Evolutionary conservation across 2,113 vertebrate genomes (phyloP).

Genomic region (Hystrix cristata): DNA sequence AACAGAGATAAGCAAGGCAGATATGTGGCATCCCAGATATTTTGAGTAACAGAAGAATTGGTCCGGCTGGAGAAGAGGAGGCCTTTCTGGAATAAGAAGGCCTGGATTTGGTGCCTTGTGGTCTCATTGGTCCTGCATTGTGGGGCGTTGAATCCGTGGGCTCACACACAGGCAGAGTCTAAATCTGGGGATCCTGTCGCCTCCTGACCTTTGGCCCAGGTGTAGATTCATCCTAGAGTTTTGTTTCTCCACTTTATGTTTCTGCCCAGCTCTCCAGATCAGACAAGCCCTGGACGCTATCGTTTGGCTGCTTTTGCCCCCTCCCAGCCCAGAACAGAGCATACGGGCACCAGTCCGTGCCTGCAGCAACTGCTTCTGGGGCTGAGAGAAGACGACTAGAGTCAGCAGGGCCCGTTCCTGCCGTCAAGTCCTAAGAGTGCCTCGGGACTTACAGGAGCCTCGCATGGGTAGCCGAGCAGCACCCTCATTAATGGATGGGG

Average conservation of each 20-base stretch:
- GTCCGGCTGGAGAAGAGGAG: background rate
- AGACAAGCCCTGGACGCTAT: background rate
- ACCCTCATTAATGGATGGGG: background rate
- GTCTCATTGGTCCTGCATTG: background rate
- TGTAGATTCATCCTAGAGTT: background rate
- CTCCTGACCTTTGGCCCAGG: background rate
- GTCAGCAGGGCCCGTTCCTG: background rate
- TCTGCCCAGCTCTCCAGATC: background rate
- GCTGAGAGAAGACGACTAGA: background rate
- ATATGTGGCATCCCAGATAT: background rate
- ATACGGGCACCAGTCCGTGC: background rate
- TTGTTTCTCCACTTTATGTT: background rate
- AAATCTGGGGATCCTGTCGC: background rate
- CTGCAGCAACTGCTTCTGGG: background rate
- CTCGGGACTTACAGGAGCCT: background rate
- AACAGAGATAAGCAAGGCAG: background rate
- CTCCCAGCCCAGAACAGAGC: background rate
- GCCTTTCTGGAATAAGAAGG: background rate
- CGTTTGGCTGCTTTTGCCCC: background rate
- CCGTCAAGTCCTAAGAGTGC: background rate
- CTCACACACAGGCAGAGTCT: background rate
- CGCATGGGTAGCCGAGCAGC: background rate
- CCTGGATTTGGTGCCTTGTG: background rate
- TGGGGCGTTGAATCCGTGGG: fast-evolving
- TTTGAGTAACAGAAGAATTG: background rate